These are phyloP conservation scores for Amphiprion percula DNA, from an alignment of 2,113 vertebrate genomes.

Conservation along the genomic window DNA sequence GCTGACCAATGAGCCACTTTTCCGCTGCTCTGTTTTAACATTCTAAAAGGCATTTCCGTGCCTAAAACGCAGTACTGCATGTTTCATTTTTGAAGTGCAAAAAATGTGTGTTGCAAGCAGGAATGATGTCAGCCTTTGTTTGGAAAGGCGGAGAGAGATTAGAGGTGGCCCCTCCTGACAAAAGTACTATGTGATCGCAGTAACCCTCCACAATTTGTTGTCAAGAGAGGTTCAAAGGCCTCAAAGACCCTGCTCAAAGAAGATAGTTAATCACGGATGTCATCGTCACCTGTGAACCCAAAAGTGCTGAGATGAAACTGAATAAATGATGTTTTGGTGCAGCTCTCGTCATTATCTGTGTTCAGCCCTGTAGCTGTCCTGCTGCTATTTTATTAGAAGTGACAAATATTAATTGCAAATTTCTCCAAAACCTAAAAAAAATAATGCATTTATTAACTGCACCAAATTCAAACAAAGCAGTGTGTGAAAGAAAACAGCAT, in stretches of 20 bases:
- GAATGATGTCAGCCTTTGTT: conserved; percentile 45
- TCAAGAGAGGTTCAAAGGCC: conserved; percentile 30
- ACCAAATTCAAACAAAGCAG: background rate
- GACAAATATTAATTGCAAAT: background rate
- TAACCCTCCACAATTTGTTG: conserved; percentile 31
- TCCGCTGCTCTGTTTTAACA: too few relatives aligned
- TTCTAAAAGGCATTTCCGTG: background rate
- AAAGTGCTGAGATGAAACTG: conserved; percentile 2
- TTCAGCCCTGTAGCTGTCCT: background rate
- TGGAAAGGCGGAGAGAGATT: conserved; percentile 35
- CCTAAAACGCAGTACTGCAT: conserved; percentile 10
- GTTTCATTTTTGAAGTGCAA: conserved; percentile 19
- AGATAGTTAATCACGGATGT: conserved; percentile 11
- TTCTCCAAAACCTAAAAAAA: background rate
- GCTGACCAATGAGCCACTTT: background rate
- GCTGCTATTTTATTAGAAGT: background rate
- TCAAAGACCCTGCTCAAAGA: conserved; percentile 18
- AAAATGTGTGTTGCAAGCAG: conserved; percentile 37
- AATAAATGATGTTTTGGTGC: conserved; percentile 18
- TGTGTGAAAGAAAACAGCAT: conserved; percentile 12
- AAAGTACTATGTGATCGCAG: conserved; percentile 36
- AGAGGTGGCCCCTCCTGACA: conserved; percentile 45
- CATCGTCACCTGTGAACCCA: conserved; percentile 24
- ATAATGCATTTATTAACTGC: background rate
- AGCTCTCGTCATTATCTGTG: background rate